Evolutionary conservation across 2,113 vertebrate species (phyloP).

Genomic region (Tinamus guttatus): DNA sequence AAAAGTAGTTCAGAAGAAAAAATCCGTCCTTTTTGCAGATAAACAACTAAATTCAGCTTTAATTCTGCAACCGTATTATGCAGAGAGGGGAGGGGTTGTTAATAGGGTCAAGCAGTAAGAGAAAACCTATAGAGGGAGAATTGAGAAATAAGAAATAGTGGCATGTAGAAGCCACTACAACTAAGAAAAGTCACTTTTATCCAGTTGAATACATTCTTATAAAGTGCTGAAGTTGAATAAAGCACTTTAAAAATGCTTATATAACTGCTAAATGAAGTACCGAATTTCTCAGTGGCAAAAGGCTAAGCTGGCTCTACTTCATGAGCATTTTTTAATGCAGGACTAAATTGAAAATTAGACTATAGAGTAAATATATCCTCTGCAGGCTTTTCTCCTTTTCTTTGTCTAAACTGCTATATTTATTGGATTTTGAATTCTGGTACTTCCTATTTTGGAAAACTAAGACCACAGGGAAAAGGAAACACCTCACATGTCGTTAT

Average conservation of each 20-base stretch:
- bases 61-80: conserved; percentile 12
- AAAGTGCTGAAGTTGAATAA: neutral
- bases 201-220: conserved; percentile 19
- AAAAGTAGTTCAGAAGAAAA: conserved; percentile 31
- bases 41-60: conserved; percentile 31
- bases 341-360: neutral
- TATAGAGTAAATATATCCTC: neutral
- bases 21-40: neutral
- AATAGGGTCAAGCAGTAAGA: conserved; percentile 29
- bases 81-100: neutral
- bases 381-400: neutral
- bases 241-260: neutral
- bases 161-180: conserved; percentile 41
- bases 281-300: conserved; percentile 11
- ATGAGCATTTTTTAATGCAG: neutral
- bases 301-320: neutral
- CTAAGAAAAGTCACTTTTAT: neutral
- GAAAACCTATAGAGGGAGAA: neutral
- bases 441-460: conserved; percentile 21
- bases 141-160: conserved; percentile 1
- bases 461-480: neutral
- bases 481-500: neutral
- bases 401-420: neutral
- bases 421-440: neutral
- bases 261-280: neutral